phyloP scores from a whole-genome alignment of 2,888 invertebrate species.

The Harpalus rufipes region DNA sequence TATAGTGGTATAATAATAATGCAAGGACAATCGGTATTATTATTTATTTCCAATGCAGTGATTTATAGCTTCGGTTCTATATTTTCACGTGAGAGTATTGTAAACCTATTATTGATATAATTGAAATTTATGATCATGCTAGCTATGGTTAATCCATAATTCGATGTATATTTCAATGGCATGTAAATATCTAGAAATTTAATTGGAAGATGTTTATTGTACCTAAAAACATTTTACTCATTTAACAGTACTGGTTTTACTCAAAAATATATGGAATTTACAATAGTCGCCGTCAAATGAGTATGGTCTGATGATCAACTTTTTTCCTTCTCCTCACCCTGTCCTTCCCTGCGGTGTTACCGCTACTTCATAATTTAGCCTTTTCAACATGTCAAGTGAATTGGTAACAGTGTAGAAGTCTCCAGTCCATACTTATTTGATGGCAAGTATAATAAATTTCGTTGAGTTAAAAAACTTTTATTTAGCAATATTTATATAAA shows the following conservation, averaged over 20 bases:
- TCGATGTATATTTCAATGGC: background rate
- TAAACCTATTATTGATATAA: background rate
- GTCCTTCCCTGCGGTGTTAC: too few relatives aligned
- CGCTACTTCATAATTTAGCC: too few relatives aligned
- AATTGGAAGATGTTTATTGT: background rate
- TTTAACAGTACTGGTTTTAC: background rate
- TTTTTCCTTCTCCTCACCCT: too few relatives aligned
- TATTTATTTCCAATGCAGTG: constrained; percentile 32
- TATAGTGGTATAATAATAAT: constrained; percentile 1
- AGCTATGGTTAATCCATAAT: background rate
- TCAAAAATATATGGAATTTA: background rate
- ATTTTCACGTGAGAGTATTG: constrained; percentile 24
- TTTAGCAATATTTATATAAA: background rate
- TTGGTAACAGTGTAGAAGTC: too few relatives aligned
- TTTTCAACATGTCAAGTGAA: too few relatives aligned
- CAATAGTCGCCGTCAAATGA: too few relatives aligned
- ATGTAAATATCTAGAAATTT: background rate
- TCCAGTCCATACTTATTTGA: too few relatives aligned
- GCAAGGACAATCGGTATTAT: constrained; percentile 40
- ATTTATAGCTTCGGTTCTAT: background rate
- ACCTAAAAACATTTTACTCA: background rate
- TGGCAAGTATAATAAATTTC: background rate
- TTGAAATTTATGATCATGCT: constrained; percentile 9
- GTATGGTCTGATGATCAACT: too few relatives aligned
- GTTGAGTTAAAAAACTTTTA: background rate